Conservation (phyloP, 2,888 invertebrate genomes). For the Tineola bisselliella region DNA sequence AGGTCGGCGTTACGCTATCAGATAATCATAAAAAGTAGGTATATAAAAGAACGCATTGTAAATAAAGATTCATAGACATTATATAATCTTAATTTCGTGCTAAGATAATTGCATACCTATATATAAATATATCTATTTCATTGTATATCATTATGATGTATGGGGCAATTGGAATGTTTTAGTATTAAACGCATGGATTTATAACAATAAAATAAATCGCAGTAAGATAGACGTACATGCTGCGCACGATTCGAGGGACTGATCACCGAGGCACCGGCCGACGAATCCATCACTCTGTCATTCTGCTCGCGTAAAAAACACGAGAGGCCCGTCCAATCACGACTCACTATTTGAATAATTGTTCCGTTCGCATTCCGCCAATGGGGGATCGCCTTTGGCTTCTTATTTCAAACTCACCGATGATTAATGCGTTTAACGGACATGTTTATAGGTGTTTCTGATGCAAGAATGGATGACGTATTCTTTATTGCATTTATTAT, state of each 20-base stretch:
- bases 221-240: not conserved
- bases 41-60: too few species aligned
- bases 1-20: constrained; percentile 15
- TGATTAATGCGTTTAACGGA: constrained; percentile 55
- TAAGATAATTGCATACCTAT: too few species aligned
- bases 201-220: not conserved
- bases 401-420: constrained; percentile 44
- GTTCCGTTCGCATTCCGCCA: constrained; percentile 55
- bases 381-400: constrained; percentile 45
- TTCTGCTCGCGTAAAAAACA: constrained; percentile 41
- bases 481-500: not conserved
- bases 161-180: not conserved
- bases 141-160: too few species aligned
- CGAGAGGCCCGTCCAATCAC: constrained; percentile 43
- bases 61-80: too few species aligned
- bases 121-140: too few species aligned
- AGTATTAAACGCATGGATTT: not conserved
- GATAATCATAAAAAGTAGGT: constrained; percentile 22
- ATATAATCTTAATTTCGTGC: too few species aligned
- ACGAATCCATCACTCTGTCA: constrained; percentile 61
- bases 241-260: constrained; percentile 25
- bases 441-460: constrained; percentile 50
- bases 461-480: constrained; percentile 48
- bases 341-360: constrained; percentile 59
- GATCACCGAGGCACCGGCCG: constrained; percentile 29